A percentile compares a stretch with the other conserved stretches of the same genome.
Conservation (phyloP, 2,888 invertebrate genomes). For the Xestia xanthographa region DNA sequence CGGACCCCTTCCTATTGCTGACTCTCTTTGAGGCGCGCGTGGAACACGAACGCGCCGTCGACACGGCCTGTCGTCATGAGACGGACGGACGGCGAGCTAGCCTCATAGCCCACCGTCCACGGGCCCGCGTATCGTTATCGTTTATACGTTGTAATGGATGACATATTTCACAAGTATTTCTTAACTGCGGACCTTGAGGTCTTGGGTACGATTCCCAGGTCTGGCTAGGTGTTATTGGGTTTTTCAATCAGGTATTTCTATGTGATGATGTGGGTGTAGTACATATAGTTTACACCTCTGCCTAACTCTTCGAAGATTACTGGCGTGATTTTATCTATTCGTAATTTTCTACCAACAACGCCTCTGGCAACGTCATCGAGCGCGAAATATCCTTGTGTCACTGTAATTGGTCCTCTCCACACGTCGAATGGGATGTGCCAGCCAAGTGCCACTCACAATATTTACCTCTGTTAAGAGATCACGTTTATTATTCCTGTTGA, state of each 20-base stretch:
- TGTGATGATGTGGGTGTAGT: too few relatives aligned
- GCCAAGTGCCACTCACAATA: background rate
- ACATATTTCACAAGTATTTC: too few relatives aligned
- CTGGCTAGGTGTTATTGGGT: background rate
- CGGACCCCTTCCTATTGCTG: too few relatives aligned
- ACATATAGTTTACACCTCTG: background rate
- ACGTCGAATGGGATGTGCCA: background rate
- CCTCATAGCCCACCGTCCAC: too few relatives aligned
- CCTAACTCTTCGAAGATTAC: background rate
- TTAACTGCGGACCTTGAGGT: background rate
- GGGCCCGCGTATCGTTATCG: too few relatives aligned
- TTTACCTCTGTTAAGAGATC: conserved; percentile 1
- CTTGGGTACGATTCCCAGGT: background rate
- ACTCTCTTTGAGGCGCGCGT: too few relatives aligned
- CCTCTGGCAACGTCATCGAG: background rate
- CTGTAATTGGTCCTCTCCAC: background rate
- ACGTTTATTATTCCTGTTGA: conserved; percentile 14
- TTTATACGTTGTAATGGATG: too few relatives aligned
- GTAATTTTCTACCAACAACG: background rate
- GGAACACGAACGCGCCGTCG: too few relatives aligned
- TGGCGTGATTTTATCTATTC: background rate
- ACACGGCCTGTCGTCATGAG: too few relatives aligned
- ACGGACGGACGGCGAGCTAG: too few relatives aligned
- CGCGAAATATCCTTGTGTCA: background rate
- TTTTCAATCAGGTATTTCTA: background rate